These are phyloP conservation scores for Elachura formosa DNA, from an alignment of 2,113 vertebrate genomes.

Conservation along the genomic window DNA sequence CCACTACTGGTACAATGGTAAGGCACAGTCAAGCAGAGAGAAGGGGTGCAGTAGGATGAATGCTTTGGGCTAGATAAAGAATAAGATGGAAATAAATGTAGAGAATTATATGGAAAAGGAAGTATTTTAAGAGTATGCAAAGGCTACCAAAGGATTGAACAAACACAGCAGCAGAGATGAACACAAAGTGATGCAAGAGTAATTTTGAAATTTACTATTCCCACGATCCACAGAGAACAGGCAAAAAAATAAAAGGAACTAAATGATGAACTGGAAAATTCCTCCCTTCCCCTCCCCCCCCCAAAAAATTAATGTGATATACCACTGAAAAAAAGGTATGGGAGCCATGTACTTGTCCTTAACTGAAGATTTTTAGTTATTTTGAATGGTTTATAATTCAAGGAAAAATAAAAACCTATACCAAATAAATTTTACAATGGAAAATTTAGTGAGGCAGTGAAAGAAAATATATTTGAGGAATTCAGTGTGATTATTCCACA, in stretches of 20 bases:
- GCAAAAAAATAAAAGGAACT: not conserved
- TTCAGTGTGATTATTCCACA: not conserved
- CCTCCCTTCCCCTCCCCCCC: fast-evolving
- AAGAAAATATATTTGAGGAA: not conserved
- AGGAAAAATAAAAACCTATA: not conserved
- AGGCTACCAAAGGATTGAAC: not conserved
- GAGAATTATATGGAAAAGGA: not conserved
- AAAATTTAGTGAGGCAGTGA: no score
- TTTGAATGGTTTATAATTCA: not conserved
- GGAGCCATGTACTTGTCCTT: not conserved
- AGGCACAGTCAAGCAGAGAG: constrained; percentile 16
- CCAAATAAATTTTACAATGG: not conserved
- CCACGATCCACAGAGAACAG: not conserved
- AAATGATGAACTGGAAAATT: not conserved
- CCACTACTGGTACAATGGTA: constrained; percentile 35
- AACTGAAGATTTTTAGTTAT: not conserved
- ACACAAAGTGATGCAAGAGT: not conserved
- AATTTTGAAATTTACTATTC: not conserved
- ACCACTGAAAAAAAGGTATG: not conserved
- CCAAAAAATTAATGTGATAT: not conserved
- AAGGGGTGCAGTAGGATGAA: not conserved
- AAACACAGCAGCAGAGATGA: constrained; percentile 16
- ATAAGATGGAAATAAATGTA: not conserved
- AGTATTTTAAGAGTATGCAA: not conserved
- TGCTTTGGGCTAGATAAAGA: constrained; percentile 7